phyloP scores from a whole-genome alignment of 2,888 invertebrate species.

The Apamea monoglypha region DNA sequence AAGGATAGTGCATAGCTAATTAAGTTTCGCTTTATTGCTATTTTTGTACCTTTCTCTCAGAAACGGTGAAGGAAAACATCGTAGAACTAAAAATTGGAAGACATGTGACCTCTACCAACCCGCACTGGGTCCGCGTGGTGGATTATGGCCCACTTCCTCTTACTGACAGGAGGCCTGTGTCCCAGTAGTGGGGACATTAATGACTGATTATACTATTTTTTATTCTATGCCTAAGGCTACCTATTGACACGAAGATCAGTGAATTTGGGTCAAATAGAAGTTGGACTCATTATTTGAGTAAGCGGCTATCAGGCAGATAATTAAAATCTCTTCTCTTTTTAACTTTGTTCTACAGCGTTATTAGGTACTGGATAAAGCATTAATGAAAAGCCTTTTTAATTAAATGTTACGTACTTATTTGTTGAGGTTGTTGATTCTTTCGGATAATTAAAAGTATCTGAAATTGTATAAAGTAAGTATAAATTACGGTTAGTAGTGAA shows the following conservation, averaged over 20 bases:
- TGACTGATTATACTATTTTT: not conserved
- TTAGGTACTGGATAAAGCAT: not conserved
- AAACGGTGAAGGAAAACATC: no score
- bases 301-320: constrained; percentile 8
- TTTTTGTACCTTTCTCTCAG: not conserved
- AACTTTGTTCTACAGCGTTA: constrained; percentile 1
- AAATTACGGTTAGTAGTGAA: not conserved
- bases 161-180: no score
- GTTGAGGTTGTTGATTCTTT: not conserved
- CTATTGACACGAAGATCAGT: constrained; percentile 14
- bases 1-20: not conserved
- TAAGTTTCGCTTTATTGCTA: not conserved
- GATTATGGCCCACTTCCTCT: no score
- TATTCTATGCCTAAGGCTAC: constrained; percentile 1
- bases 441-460: constrained; percentile 21
- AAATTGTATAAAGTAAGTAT: not conserved
- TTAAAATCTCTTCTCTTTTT: constrained; percentile 6
- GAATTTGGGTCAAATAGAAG: constrained; percentile 35
- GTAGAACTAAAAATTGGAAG: no score
- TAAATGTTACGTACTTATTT: not conserved
- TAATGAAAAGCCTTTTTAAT: constrained; percentile 41
- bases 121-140: no score
- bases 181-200: no score
- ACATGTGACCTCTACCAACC: no score
- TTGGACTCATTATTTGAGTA: constrained; percentile 31